Evolutionary conservation across 2,888 invertebrate species (phyloP), one percentile per base, ranked within the genome.

Genomic region (Calliphora vomitoria): DNA sequence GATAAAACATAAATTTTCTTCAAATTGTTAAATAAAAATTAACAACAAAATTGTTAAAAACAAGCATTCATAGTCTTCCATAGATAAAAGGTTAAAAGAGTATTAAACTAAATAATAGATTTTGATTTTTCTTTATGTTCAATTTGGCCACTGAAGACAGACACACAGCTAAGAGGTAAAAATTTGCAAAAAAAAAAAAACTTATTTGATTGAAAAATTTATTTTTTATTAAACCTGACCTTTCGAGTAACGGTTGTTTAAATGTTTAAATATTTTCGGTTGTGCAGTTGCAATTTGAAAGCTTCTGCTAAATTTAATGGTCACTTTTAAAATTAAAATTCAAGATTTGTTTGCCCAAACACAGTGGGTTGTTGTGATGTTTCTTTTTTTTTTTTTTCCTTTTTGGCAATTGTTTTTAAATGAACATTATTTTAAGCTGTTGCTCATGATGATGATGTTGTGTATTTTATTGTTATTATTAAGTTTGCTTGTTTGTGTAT

Each of bases 181-280:
- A 31, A 47, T 47, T n/a, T 31, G 11, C 1, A 0, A 18, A 53
- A 44, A 68, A 44, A 79, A 66, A 58, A 25, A 35, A 20, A 31
- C 1, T 35, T 15, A 18, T 55, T 78, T 25, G 25, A 25, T 25
- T 25, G 25, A 25, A 25, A 25, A 25, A 25, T 25, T 1, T 25
- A 25, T 25, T 25, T 25, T 82, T 55, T 64, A 76, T 62, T 75
- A 85, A 85, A 85, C 80, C 85, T 85, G 85, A 85, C 85, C 85
- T 85, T 85, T 85, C 68, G 31, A 55, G 53, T 75, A 81, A 85
- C 85, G 74, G 85, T 75, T 80, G 74, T 53, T 80, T n/a, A n/a
- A 31, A 80, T 74, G 62, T 68, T 18, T 11, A 60, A 58, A 79
- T 20, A 50, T 35, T 76, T 13, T 41, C 1, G 6, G 18, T 74